Evolutionary conservation across 2,888 invertebrate genomes (phyloP).

Genomic region (Chrysotoxum bicinctum): DNA sequence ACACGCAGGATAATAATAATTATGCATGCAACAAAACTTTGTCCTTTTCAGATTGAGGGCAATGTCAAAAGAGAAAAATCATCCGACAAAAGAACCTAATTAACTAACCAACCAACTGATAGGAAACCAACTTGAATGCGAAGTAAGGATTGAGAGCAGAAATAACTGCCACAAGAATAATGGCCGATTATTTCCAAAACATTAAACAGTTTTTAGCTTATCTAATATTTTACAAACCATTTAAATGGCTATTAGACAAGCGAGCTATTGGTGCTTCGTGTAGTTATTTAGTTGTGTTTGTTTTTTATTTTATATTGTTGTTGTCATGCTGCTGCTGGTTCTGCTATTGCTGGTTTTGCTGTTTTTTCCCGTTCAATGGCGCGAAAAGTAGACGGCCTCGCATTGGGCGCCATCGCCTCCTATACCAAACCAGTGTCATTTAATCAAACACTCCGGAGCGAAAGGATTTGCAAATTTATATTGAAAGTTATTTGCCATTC

Average conservation of each 20-base stretch:
- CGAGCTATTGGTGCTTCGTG: constrained; percentile 33
- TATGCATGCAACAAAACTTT: constrained; percentile 58
- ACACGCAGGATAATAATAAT: constrained; percentile 59
- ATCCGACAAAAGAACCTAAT: constrained; percentile 50
- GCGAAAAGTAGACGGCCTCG: background rate
- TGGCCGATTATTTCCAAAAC: constrained; percentile 79
- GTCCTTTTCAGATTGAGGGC: constrained; percentile 27
- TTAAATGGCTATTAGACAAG: constrained; percentile 79
- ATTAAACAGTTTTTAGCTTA: constrained; percentile 78
- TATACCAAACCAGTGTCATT: constrained; percentile 43
- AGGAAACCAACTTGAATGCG: constrained; percentile 16
- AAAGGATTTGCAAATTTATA: constrained; percentile 67
- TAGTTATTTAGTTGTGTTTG: constrained; percentile 11
- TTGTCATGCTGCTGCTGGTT: background rate
- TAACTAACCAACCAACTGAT: constrained; percentile 36
- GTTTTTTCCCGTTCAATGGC: constrained; percentile 31
- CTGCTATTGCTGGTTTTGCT: no score
- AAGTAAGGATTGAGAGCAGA: constrained; percentile 23
- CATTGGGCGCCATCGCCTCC: constrained; percentile 35
- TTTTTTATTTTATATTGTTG: background rate
- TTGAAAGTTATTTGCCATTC: constrained; percentile 65
- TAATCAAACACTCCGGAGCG: constrained; percentile 55
- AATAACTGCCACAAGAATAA: constrained; percentile 66
- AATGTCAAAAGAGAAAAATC: background rate
- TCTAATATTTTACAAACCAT: constrained; percentile 76